Conservation (phyloP, 2,888 invertebrate species). For the Labia minor region DNA sequence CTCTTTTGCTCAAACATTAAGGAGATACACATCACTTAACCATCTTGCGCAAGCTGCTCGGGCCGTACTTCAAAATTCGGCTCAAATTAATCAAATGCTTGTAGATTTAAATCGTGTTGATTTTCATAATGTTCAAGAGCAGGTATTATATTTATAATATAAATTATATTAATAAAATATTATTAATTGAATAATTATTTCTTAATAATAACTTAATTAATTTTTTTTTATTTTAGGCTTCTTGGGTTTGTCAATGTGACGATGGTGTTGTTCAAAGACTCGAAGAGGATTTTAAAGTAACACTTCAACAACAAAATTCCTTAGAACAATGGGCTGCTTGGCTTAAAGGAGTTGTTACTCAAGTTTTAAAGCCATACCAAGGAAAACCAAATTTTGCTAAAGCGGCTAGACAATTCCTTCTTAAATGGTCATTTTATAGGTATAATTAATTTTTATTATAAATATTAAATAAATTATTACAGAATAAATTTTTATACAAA, state of each 20-base stretch:
- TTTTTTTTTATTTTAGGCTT: slow-evolving; percentile 53
- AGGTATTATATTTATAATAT: slow-evolving; percentile 42
- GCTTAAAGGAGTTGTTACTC: slow-evolving; percentile 87
- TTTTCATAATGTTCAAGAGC: slow-evolving; percentile 85
- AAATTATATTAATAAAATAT: not conserved
- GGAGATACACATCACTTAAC: slow-evolving; percentile 93
- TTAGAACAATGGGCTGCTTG: slow-evolving; percentile 97
- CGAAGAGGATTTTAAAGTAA: slow-evolving; percentile 83
- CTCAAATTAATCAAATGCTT: slow-evolving; percentile 93
- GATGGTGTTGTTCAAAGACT: slow-evolving; percentile 70
- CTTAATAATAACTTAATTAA: slow-evolving; percentile 31
- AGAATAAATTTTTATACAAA: not conserved
- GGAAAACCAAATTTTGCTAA: slow-evolving; percentile 71
- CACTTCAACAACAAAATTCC: slow-evolving; percentile 81
- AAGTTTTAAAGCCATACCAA: slow-evolving; percentile 79
- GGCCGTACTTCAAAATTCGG: slow-evolving; percentile 87
- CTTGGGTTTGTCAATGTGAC: slow-evolving; percentile 96
- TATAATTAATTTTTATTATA: slow-evolving; percentile 34
- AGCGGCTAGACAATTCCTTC: slow-evolving; percentile 81
- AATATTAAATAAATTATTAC: slow-evolving; percentile 14
- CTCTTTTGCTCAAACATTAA: slow-evolving; percentile 85
- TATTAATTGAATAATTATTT: not conserved
- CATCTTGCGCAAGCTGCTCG: slow-evolving; percentile 93
- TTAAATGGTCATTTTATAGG: slow-evolving; percentile 99
- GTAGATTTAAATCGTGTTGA: slow-evolving; percentile 94